Conservation (phyloP, 2,797 vertebrate species). For the Sternarchorhynchus goeldii region DNA sequence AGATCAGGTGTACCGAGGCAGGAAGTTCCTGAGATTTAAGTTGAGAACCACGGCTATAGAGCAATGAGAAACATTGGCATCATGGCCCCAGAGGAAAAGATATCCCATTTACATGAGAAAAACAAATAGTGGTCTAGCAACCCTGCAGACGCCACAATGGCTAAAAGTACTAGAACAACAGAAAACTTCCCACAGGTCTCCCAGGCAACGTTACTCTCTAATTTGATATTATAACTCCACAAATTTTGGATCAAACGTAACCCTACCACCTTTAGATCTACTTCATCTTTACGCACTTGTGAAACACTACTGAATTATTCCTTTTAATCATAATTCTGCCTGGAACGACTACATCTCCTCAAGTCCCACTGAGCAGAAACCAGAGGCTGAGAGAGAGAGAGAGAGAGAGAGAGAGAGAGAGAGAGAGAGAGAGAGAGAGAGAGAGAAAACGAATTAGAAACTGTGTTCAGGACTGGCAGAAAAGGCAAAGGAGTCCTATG, state of each 20-base stretch:
- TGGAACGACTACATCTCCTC: neutral
- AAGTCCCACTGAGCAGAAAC: neutral
- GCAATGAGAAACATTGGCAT: neutral
- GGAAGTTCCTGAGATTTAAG: too few species aligned
- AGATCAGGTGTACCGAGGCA: neutral
- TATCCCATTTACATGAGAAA: neutral
- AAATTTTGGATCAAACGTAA: neutral
- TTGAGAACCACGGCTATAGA: neutral
- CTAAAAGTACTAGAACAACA: neutral
- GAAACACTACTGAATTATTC: conserved; percentile 10
- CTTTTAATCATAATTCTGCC: conserved; percentile 15
- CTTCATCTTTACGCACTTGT: neutral
- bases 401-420: neutral
- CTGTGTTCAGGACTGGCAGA: neutral
- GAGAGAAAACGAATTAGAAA: neutral
- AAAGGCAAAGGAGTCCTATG: neutral
- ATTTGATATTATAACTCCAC: conserved; percentile 16
- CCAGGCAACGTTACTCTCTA: neutral
- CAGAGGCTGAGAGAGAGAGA: neutral
- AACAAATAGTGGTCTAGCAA: neutral
- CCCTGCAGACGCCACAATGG: too few species aligned
- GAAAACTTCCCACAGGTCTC: neutral
- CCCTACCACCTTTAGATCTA: neutral
- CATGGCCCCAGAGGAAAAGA: neutral
- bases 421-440: neutral